These are phyloP conservation scores for Meandrina meandrites DNA, from an alignment of 92 coral and sea anemone genomes.

Conservation along the genomic window DNA sequence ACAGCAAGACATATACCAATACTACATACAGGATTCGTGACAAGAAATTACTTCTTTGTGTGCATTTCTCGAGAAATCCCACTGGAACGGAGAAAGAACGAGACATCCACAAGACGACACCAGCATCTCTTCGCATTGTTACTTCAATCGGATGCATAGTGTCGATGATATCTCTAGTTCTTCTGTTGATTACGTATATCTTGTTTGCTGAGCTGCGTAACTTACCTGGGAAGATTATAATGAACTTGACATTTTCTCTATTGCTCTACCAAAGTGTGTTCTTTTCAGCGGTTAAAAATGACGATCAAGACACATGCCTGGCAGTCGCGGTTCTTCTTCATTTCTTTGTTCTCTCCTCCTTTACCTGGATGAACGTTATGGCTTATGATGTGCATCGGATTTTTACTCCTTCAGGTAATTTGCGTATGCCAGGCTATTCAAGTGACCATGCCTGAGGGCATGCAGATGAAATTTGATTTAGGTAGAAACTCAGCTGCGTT, in stretches of 20 bases:
- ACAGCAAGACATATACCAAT: slow-evolving; percentile 7
- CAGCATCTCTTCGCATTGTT: background rate
- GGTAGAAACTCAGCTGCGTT: no score
- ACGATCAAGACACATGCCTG: slow-evolving; percentile 29
- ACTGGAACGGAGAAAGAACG: background rate
- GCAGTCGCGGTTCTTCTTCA: slow-evolving; percentile 55
- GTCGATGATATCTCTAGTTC: slow-evolving; percentile 40
- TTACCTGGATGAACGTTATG: slow-evolving; percentile 81
- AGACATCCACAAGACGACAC: background rate
- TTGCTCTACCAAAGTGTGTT: slow-evolving; percentile 47
- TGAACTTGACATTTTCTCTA: slow-evolving; percentile 50
- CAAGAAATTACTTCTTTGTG: slow-evolving; percentile 6
- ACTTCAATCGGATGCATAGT: slow-evolving; percentile 42
- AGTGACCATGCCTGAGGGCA: background rate
- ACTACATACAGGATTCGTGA: background rate
- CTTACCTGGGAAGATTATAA: slow-evolving; percentile 64
- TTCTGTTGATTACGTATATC: slow-evolving; percentile 46
- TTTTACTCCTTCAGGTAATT: slow-evolving; percentile 55
- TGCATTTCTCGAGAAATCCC: slow-evolving; percentile 11
- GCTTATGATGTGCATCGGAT: slow-evolving; percentile 73
- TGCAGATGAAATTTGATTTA: no score
- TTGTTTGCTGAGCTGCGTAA: slow-evolving; percentile 61
- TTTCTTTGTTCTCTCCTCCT: slow-evolving; percentile 55
- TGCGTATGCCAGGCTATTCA: background rate
- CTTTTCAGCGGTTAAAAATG: slow-evolving; percentile 38